phyloP scores from a whole-genome alignment of 1,140 invertebrate species.

The Pentalonia nigronervosa region DNA sequence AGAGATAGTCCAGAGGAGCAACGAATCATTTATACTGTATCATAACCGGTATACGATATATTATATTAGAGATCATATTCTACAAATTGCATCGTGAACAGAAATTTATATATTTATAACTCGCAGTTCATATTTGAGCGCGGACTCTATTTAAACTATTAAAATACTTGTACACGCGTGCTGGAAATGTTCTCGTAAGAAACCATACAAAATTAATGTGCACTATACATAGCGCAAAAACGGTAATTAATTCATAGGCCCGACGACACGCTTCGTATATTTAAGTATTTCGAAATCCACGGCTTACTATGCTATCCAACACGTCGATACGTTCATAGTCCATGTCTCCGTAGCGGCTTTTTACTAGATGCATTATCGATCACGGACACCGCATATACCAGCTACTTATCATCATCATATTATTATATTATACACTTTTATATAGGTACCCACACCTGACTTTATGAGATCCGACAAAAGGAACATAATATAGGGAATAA shows the following conservation, averaged over 20 bases:
- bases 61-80: neutral
- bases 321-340: neutral
- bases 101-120: neutral
- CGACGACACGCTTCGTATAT: neutral
- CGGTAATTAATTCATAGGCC: neutral
- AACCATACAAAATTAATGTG: constrained; percentile 38
- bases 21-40: neutral
- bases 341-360: neutral
- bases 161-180: constrained; percentile 47
- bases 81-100: neutral
- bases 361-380: neutral
- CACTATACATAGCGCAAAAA: neutral
- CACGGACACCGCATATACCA: no score
- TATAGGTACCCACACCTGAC: no score
- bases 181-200: constrained; percentile 46
- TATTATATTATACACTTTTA: no score
- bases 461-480: no score
- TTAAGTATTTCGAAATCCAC: neutral
- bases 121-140: neutral
- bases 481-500: no score
- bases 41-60: neutral
- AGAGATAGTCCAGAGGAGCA: neutral
- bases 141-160: constrained; percentile 10
- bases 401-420: no score
- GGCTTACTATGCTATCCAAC: neutral